Conservation (phyloP, 2,888 invertebrate species). For the Cryptus viduatorius region DNA sequence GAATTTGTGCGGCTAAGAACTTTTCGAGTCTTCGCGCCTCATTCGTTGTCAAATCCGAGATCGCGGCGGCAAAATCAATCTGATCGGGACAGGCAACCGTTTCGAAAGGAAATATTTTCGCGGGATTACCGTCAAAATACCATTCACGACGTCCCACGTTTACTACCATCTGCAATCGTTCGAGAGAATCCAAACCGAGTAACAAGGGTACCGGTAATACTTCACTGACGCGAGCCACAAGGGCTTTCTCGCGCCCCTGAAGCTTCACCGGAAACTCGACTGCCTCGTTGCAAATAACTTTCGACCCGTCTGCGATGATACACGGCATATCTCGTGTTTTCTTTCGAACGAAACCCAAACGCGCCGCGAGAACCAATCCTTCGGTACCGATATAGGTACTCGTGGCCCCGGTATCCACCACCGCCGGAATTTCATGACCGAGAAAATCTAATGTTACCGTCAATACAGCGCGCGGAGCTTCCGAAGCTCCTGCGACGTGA, state of each 20-base stretch:
- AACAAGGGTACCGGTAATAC: background rate
- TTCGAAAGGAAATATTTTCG: background rate
- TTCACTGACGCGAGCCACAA: background rate
- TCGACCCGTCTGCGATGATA: background rate
- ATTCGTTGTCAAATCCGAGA: background rate
- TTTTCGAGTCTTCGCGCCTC: background rate
- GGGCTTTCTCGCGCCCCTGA: background rate
- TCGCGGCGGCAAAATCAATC: background rate
- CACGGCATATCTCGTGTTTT: background rate
- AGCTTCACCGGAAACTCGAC: conserved; percentile 42
- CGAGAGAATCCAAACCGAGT: background rate
- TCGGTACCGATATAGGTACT: background rate
- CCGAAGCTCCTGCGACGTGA: too few species aligned
- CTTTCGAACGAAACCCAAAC: background rate
- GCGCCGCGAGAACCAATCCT: background rate
- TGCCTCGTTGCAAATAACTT: background rate
- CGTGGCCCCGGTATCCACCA: background rate
- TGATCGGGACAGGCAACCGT: background rate
- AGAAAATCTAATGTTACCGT: too few species aligned
- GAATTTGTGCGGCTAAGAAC: background rate
- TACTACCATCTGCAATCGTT: background rate
- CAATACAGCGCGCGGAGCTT: too few species aligned
- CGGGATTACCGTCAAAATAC: background rate
- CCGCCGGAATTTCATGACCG: background rate
- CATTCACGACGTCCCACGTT: background rate